Evolutionary conservation across 2,888 invertebrate species (phyloP).

Genomic region (Trileptium ribeirensis): DNA sequence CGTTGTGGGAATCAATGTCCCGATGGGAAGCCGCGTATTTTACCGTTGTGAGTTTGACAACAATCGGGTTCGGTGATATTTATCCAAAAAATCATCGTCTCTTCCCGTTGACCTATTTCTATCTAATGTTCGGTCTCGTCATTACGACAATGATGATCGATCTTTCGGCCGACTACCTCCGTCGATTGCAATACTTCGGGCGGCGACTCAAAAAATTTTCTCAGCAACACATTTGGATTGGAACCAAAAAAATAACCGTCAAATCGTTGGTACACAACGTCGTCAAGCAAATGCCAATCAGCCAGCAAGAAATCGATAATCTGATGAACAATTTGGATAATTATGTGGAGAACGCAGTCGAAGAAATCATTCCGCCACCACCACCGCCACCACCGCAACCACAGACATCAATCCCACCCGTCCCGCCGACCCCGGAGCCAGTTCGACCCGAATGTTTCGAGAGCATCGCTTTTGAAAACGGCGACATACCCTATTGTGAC

Average conservation of each 20-base stretch:
- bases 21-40: background rate
- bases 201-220: background rate
- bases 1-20: background rate
- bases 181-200: constrained; percentile 1
- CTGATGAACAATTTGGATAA: constrained; percentile 1
- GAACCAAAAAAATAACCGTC: background rate
- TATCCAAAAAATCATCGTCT: constrained; percentile 12
- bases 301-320: background rate
- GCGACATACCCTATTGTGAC: background rate
- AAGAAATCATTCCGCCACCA: background rate
- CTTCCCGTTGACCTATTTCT: background rate
- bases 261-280: background rate
- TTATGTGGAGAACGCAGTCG: constrained; percentile 1
- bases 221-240: background rate
- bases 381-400: no score
- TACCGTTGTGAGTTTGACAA: background rate
- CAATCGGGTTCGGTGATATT: constrained; percentile 13
- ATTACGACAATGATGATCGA: background rate
- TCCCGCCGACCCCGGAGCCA: background rate
- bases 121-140: constrained; percentile 10
- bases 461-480: background rate
- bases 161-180: background rate
- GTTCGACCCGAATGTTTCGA: background rate
- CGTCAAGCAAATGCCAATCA: background rate
- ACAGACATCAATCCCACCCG: no score